Base-by-base conservation (phyloP, 2,797 vertebrate species). In the Podargus strigoides region DNA sequence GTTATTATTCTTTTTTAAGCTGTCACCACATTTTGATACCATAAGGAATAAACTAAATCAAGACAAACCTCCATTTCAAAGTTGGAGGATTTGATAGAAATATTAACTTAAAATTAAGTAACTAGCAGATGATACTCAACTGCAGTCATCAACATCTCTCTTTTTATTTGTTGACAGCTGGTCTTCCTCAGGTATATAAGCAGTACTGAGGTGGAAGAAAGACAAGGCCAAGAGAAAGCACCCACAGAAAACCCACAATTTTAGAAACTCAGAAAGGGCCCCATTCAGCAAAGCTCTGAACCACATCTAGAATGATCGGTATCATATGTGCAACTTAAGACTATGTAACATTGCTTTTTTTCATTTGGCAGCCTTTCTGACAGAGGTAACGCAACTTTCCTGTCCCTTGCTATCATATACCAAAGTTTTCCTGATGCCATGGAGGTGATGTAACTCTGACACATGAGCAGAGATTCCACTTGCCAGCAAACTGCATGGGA, bases 11-110 rank as follows among this genome's bases (percentile, higher is more conserved):
- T 95, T 93, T 95, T 91, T 96, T 90, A 92, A 90, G 91, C 94
- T 96, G 96, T 96, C 95, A 95, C 91, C 96, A 96, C 93, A 14
- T 96, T 97, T 94, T 94, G 93, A 96, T 96, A 94, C 89, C 91
- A 94, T 96, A 90, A 95, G 90, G 88, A 96, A 94, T 88, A 94
- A 94, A 94, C 94, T 97, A 94, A 97, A 95, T 97, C 95, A 96
- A 94, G 90, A 74, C 87, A 91, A 96, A 95, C 56, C 60, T 89
- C 85, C 75, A 88, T 82, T 93, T 90, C 68, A 37, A 11, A 94
- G 64, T 77, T 80, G 56, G 46, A 89, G n/a, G 24, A 62, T 80
- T 94, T 94, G 36, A 82, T 58, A 91, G 70, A 87, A 94, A 90
- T 59, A 64, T 30, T 74, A 89, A 90, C 41, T 75, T 88, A 32